A percentile compares a stretch with the other conserved stretches of the same genome.
phyloP scores from a whole-genome alignment of 2,888 invertebrate genomes.

The Bibio marci region DNA sequence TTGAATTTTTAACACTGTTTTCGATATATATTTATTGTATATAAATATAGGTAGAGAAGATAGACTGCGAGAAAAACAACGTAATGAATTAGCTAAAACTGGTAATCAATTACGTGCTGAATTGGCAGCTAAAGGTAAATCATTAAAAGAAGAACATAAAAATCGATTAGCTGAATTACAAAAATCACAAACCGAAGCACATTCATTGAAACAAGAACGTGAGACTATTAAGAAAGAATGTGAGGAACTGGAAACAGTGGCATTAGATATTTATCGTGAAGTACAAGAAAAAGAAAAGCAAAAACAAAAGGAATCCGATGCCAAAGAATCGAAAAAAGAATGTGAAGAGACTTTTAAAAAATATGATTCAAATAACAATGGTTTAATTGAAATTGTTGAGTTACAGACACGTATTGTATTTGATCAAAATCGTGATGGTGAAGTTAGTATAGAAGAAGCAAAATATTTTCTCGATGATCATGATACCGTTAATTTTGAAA shows the following conservation, averaged over 20 bases:
- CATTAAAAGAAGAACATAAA: conserved; percentile 54
- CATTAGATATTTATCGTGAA: conserved; percentile 57
- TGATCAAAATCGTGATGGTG: conserved; percentile 80
- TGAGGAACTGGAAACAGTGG: conserved; percentile 57
- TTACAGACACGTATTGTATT: conserved; percentile 56
- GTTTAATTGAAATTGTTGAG: conserved; percentile 48
- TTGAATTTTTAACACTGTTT: no score
- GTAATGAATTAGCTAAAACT: conserved; percentile 54
- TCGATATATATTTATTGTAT: background rate
- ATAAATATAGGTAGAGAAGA: conserved; percentile 35
- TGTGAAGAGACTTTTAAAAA: conserved; percentile 55
- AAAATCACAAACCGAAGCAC: conserved; percentile 59
- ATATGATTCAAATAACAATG: conserved; percentile 69
- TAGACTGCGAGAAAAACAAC: conserved; percentile 50
- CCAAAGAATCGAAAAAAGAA: conserved; percentile 38
- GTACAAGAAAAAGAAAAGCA: conserved; percentile 45
- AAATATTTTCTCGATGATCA: conserved; percentile 52
- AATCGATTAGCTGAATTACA: conserved; percentile 51
- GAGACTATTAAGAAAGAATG: conserved; percentile 50
- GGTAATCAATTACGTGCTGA: conserved; percentile 62
- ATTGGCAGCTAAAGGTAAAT: conserved; percentile 56
- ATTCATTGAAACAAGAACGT: conserved; percentile 59
- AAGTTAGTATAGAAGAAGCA: conserved; percentile 75
- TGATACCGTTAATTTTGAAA: conserved; percentile 46
- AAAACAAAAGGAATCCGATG: conserved; percentile 39